Conservation (phyloP, 2,797 vertebrate genomes). For the Coregonus ussuriensis region DNA sequence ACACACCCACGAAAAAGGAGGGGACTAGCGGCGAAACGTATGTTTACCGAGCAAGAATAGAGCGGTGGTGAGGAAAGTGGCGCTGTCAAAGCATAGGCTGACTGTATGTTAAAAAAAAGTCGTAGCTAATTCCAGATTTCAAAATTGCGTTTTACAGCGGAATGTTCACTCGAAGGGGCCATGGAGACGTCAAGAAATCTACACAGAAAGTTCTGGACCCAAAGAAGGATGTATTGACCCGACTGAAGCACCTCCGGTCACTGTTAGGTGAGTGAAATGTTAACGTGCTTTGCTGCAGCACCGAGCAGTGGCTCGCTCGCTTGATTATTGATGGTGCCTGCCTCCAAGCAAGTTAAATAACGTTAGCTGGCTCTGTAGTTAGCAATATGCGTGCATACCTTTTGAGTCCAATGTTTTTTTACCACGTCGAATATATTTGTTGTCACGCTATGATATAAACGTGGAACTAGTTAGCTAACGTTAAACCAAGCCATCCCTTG, state of each 20-base stretch:
- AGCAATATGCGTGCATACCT: not conserved
- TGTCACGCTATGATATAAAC: not conserved
- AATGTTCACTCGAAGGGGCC: slow-evolving; percentile 95
- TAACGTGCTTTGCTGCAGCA: slow-evolving; percentile 55
- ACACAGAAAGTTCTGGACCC: slow-evolving; percentile 99
- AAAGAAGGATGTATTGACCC: slow-evolving; percentile 95
- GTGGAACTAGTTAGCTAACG: not conserved
- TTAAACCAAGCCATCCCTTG: not conserved
- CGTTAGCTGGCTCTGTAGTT: not conserved
- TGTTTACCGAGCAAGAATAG: slow-evolving; percentile 68
- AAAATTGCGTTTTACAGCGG: slow-evolving; percentile 76
- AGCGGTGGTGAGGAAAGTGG: slow-evolving; percentile 66
- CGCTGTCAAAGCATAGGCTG: slow-evolving; percentile 68
- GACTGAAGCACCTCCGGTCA: slow-evolving; percentile 93
- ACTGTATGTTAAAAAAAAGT: slow-evolving; percentile 71
- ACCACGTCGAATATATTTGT: not conserved
- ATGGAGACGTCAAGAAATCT: slow-evolving; percentile 99
- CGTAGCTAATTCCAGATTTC: slow-evolving; percentile 69
- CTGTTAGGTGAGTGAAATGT: slow-evolving; percentile 87
- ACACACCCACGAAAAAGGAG: slow-evolving; percentile 71
- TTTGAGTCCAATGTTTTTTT: not conserved
- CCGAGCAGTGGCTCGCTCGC: slow-evolving; percentile 55
- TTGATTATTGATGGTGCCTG: slow-evolving; percentile 43
- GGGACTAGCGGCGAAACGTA: slow-evolving; percentile 55
- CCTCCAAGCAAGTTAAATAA: not conserved